Base-by-base conservation (phyloP, 2,888 invertebrate species). In the Ornithoptera priamus region DNA sequence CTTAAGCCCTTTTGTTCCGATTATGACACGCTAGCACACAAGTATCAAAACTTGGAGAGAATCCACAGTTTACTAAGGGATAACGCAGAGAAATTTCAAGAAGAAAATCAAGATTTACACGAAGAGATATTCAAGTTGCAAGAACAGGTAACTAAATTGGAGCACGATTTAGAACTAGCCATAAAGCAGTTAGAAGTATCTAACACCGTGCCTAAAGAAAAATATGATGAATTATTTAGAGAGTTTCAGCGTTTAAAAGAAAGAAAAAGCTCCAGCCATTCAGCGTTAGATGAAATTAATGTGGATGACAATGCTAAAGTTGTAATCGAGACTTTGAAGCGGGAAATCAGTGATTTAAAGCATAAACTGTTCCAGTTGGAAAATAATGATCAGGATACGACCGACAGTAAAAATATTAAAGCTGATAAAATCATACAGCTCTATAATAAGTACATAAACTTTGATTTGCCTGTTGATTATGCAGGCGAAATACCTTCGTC, bases 51-150 rank as follows among this genome's bases (percentile, higher is more conserved):
- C 79, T 80, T 93, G 56, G 93, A 93, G 78, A 89, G 85, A 67
- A 83, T 93, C 70, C 87, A 93, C 71, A 80, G 87, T 61, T 73
- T 92, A 17, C 74, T 93, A 61, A 87, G 85, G 74, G 93, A 92
- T 77, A 92, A 92, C 60, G 90, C 90, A 46, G 93, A 93, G 71
- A 93, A 91, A 72, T 92, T 92, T 73, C 92, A 93, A 80, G 93
- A 93, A 80, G 93, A 93, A 77, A 93, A 93, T 76, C 90, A 92
- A 76, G 90, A 92, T n/a, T 78, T 93, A 66, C 90, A 93, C 58
- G 93, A 93, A 84, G 93, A 92, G 78, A 84, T 92, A 1, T 93
- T 91, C 71, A 92, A 89, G 76, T 75, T 93, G 69, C 92, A 93
- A 78, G 93, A 93, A 76, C 84, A 90, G 72, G 87, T 91, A 6